Conservation (phyloP, 2,113 vertebrate species). For the Otolemur garnettii region DNA sequence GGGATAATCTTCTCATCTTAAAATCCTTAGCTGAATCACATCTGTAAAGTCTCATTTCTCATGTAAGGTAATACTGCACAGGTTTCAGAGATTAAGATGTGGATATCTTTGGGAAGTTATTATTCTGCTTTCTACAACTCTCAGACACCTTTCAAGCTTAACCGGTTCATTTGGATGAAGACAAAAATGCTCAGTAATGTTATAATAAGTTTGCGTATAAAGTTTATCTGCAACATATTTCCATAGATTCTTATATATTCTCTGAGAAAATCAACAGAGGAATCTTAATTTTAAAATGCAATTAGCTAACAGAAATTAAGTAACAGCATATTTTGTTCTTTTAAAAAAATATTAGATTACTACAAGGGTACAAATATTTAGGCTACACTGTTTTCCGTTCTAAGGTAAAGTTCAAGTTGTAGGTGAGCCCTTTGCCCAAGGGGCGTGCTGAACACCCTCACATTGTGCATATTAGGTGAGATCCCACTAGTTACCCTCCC, state of each 20-base stretch:
- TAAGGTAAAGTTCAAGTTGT: no score
- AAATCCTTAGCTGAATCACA: background rate
- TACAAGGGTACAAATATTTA: no score
- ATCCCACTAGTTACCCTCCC: no score
- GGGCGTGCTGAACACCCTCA: no score
- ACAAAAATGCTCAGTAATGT: background rate
- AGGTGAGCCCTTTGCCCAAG: no score
- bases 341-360: no score
- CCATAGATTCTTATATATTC: background rate
- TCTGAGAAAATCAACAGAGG: conserved; percentile 42
- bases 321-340: background rate
- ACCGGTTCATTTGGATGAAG: background rate
- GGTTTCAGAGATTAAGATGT: background rate
- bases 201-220: conserved; percentile 43
- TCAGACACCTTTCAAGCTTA: background rate
- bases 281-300: background rate
- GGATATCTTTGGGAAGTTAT: background rate
- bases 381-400: no score
- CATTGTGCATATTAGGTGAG: no score
- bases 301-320: conserved; percentile 21
- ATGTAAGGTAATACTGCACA: background rate
- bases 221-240: conserved; percentile 19
- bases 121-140: background rate
- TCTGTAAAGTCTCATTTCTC: background rate
- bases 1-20: background rate